Evolutionary conservation across 1,140 invertebrate species (phyloP), one percentile per base, ranked within the genome.

Genomic region (Lethrus apterus): DNA sequence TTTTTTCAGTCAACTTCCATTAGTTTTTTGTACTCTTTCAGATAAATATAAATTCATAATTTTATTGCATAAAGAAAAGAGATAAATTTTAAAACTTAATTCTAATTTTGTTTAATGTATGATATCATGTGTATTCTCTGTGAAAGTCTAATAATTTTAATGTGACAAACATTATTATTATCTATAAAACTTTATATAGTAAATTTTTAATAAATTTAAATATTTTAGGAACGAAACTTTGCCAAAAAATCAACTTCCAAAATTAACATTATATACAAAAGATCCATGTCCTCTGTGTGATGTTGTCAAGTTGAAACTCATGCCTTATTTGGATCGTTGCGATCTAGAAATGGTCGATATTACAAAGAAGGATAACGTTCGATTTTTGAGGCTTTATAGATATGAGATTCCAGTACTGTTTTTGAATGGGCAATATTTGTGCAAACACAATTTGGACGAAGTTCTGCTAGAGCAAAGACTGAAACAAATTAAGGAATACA

Each of bases 401-500:
- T 76, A 83, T 64, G 87, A 93, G 63, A 92, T 93, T 59, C 89
- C 90, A 35, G 89, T 93, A 9, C 69, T 93, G 57, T 86, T 90
- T 70, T 72, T 92, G 3, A 83, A 93, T 65, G 83, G 81, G 10
- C 71, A 83, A 57, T 93, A 80, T 68, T 69, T 93, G 17, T 91
- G 89, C 70, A 91, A 88, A 72, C 86, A 93, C 66, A 73, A 69
- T 54, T 72, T 89, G 32, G 76, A 92, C 62, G 60, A 62, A 47
- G 55, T 66, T 8, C 60, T 75, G 2, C 68, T 83, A 41, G 59
- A 72, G 31, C 65, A 56, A 32, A 72, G 64, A 58, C 60, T 82
- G 9, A 48, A 54, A 7, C 48, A 60, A 20, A 49, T 66, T 11
- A 44, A 35, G 20, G 35, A 47, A 18, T 15, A 5, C 4, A 11